Base-by-base conservation (phyloP, 2,797 vertebrate genomes). In the Siniperca undulata region DNA sequence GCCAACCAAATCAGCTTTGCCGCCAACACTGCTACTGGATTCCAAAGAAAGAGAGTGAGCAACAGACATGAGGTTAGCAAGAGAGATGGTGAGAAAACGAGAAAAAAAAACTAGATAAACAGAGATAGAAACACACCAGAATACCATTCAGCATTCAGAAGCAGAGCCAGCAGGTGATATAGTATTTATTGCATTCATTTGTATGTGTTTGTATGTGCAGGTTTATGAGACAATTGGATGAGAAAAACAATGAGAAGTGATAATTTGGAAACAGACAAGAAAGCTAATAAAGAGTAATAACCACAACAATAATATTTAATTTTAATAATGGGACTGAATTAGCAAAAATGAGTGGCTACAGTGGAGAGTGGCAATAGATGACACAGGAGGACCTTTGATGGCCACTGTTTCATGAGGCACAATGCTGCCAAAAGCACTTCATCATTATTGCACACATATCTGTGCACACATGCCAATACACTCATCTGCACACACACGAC, bases 301-400 rank as follows among this genome's bases (percentile, higher is more conserved):
- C 86, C 55, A 59, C 36, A 83, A 62, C 2, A 64, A 42, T 46
- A 71, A 80, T 88, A 83, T 87, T 86, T 89, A 46, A 86, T 83
- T 80, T 71, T 52, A 69, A 83, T 65, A 81, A 69, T 42, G 27
- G 40, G 48, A 19, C 64, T 30, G 53, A 72, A 77, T 79, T 80
- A 87, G 82, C 74, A 74, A 59, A 46, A 77, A 70, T 56, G 74
- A 80, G 71, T 36, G 70, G 71, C 66, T 70, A 27, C 81, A 83
- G 83, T 68, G 70, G 56, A 74, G 61, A 77, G 61, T 67, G 84
- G 69, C 69, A 76, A 72, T 34, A 69, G 72, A 72, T 70, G 69
- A 85, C 59, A 82, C 59, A 70, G 50, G 74, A 81, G 74, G 84
- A 83, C 78, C 79, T 86, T 76, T 82, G 81, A 84, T 84, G 77